phyloP scores from a whole-genome alignment of 2,113 vertebrate genomes.

The Choloepus hoffmanni region DNA sequence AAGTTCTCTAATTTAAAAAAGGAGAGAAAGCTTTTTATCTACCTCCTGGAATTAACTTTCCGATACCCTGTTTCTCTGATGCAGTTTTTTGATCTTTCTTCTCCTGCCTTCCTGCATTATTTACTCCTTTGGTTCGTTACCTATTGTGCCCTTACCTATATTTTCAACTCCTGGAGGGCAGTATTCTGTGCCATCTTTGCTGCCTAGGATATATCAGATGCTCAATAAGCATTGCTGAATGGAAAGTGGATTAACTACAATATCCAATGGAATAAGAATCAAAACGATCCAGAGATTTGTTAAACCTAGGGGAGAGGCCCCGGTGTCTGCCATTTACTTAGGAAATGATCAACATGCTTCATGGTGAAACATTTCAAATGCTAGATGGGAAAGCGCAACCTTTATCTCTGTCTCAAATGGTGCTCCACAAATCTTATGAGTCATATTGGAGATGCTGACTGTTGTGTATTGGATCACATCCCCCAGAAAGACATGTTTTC shows the following conservation, averaged over 20 bases:
- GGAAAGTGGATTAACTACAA: neutral
- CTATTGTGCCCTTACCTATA: neutral
- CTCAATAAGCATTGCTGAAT: neutral
- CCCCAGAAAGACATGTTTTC: neutral
- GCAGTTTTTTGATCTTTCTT: rapidly evolving
- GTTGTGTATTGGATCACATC: too few species aligned
- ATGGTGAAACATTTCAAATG: neutral
- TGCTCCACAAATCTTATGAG: neutral
- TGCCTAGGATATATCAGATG: neutral
- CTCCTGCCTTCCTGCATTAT: neutral
- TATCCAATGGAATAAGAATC: neutral
- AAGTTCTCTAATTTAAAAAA: too few species aligned
- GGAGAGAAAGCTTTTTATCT: neutral
- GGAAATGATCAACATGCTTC: neutral
- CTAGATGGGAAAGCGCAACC: neutral
- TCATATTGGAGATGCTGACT: neutral
- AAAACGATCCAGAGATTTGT: neutral
- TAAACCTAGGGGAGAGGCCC: neutral
- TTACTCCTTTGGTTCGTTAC: neutral
- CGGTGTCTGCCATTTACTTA: neutral
- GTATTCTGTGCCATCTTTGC: neutral
- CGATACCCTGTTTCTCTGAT: neutral
- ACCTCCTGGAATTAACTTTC: neutral
- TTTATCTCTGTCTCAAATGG: neutral
- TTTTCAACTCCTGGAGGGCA: neutral